phyloP scores from a whole-genome alignment of 2,888 invertebrate genomes.

The Muschampia staudingeri region DNA sequence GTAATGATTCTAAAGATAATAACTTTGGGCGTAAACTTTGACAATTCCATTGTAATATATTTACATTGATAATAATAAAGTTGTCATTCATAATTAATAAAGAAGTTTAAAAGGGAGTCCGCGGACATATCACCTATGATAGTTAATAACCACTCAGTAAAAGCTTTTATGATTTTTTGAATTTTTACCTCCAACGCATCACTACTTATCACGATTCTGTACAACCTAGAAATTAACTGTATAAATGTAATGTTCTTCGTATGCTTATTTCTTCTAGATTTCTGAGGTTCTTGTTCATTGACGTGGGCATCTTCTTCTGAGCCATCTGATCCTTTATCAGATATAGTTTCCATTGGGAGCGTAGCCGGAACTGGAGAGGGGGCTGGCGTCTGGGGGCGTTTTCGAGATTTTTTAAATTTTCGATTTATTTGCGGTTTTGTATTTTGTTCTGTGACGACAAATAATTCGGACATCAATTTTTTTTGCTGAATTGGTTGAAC shows the following conservation, averaged over 20 bases:
- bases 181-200: constrained; percentile 37
- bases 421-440: background rate
- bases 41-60: constrained; percentile 42
- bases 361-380: background rate
- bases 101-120: constrained; percentile 31
- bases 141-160: constrained; percentile 24
- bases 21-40: constrained; percentile 33
- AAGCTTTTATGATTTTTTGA: constrained; percentile 6
- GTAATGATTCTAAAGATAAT: constrained; percentile 31
- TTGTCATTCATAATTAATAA: constrained; percentile 24
- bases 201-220: constrained; percentile 11
- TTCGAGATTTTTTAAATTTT: background rate
- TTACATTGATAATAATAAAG: background rate
- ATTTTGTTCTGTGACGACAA: background rate
- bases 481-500: background rate
- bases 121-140: constrained; percentile 14
- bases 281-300: background rate
- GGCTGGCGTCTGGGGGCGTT: background rate
- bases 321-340: background rate
- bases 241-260: background rate
- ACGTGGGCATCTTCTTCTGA: background rate
- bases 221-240: constrained; percentile 16
- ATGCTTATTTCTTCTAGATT: background rate
- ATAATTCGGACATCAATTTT: background rate
- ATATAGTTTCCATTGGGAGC: background rate